Conservation (phyloP, 2,888 invertebrate genomes). For the Chalcosyrphus nemorum region DNA sequence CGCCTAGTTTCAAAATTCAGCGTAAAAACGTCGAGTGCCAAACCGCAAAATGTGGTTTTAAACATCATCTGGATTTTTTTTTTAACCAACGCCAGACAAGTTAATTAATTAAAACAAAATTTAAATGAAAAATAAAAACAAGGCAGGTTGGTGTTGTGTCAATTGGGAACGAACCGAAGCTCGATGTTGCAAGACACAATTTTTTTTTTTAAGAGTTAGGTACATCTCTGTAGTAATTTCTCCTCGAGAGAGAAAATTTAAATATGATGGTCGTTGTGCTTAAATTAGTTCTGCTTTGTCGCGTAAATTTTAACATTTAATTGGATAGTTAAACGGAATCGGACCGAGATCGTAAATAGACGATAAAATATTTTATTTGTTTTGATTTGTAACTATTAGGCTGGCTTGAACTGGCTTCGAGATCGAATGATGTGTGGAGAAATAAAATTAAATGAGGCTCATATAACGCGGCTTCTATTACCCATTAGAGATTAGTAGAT, state of each 20-base stretch:
- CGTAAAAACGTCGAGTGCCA: not conserved
- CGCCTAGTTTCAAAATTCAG: conserved; percentile 53
- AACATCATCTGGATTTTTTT: conserved; percentile 47
- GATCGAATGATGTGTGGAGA: not conserved
- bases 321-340: conserved; percentile 32
- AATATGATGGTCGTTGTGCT: conserved; percentile 32
- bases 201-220: conserved; percentile 16
- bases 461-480: not conserved
- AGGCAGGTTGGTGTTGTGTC: conserved; percentile 25
- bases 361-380: conserved; percentile 38
- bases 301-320: conserved; percentile 40
- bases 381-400: conserved; percentile 13
- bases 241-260: conserved; percentile 15
- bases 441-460: not conserved
- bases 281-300: conserved; percentile 41
- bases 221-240: conserved; percentile 7
- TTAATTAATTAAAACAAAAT: conserved; percentile 58
- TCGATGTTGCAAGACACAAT: conserved; percentile 16
- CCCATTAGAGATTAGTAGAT: not conserved
- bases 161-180: not conserved
- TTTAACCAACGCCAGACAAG: conserved; percentile 32
- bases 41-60: conserved; percentile 39
- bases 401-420: not conserved
- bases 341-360: conserved; percentile 41
- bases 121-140: conserved; percentile 1